Evolutionary conservation across 2,113 vertebrate species (phyloP), one percentile per base, ranked within the genome.

Genomic region (Nansenia antarctica): DNA sequence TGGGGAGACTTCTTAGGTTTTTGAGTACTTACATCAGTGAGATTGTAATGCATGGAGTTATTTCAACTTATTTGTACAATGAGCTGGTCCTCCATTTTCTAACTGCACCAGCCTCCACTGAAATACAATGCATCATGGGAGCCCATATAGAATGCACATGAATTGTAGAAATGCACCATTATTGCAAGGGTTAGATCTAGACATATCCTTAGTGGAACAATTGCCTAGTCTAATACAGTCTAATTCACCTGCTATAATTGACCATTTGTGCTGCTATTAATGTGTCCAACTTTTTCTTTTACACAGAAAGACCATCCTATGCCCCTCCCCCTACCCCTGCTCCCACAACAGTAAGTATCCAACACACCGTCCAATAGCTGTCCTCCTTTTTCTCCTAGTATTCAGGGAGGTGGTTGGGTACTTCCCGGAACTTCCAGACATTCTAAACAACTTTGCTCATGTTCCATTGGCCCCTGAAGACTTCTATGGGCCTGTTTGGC

Each of bases 321-420:
- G 95, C 96, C 82, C 97, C 96, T 81, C 95, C 96, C 89, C 97
- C 96, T 76, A 93, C 96, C 92, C 96, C 96, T 62, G 95, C 95
- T 92, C 96, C 97, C 62, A 93, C 97, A 85, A 94, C 97, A 89
- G 96, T 99, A 96, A 98, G 97, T 97, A 92, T 78, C 27, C n/a
- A n/a, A n/a, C 22, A 18, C 20, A 34, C 45, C 12, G 24, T 61
- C 18, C 65, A 47, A 67, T 62, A 52, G 20, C 70, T 52, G 24
- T 69, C 72, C 67, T 72, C 62, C 62, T 62, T 45, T 59, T 54
- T 30, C 47, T 6, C 20, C 32, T 32, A 58, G 58, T 67, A 62
- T n/a, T 58, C 58, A 73, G 74, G 67, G 70, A 47, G 74, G 72
- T 69, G 61, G 65, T 35, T n/a, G n/a, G n/a, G n/a, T n/a, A 65